Evolutionary conservation across 1,140 invertebrate genomes (phyloP).

Genomic region (Achroia grisella): DNA sequence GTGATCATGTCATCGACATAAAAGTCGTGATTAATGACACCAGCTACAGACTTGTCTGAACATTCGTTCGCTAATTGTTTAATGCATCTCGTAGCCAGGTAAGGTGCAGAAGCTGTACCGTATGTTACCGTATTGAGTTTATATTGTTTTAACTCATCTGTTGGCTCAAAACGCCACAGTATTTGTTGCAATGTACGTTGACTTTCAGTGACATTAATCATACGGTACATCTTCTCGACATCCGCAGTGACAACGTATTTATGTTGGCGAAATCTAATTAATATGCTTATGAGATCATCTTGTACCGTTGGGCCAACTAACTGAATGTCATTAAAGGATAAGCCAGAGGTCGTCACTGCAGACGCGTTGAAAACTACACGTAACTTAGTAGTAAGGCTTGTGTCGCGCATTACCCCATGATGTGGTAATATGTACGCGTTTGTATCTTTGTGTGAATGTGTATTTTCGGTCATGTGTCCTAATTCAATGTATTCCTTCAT

Average conservation of each 20-base stretch:
- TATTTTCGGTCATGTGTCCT: background rate
- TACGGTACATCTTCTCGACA: too few relatives aligned
- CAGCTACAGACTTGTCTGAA: constrained; percentile 5
- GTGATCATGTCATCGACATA: constrained; percentile 67
- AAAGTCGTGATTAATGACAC: constrained; percentile 40
- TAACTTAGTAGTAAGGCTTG: background rate
- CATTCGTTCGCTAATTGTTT: constrained; percentile 3
- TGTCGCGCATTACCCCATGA: background rate
- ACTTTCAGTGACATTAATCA: too few relatives aligned
- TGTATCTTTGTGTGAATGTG: background rate
- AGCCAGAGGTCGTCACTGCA: background rate
- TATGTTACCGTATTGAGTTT: background rate
- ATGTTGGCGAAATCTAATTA: too few relatives aligned
- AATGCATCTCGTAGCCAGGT: background rate
- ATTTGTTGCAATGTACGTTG: background rate
- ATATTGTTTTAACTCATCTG: background rate
- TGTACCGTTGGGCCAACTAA: too few relatives aligned
- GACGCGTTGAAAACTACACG: background rate
- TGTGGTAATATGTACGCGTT: background rate
- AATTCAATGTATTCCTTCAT: constrained; percentile 14
- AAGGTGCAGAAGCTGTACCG: background rate
- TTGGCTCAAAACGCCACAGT: background rate
- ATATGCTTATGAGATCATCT: too few relatives aligned
- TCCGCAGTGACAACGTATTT: too few relatives aligned
- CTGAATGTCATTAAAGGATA: background rate